Evolutionary conservation across 1,140 invertebrate species (phyloP), one percentile per base, ranked within the genome.

Genomic region (Lanistes nyassanus): DNA sequence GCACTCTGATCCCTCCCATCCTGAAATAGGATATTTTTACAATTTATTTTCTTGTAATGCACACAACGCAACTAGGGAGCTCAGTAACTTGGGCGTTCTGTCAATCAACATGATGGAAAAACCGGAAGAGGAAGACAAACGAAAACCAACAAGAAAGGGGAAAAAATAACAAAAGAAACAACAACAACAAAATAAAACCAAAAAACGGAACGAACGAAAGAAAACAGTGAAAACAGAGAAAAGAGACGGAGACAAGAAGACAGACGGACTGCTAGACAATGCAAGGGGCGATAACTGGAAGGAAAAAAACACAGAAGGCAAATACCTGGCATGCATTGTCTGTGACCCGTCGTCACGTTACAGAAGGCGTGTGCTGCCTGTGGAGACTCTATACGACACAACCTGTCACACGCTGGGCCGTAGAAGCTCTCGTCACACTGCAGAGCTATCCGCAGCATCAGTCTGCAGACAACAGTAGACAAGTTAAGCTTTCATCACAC

Each of bases 301-400:
- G 42, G 42, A 47, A 47, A 16, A 13, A 2, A 47, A 1, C 9
- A 1, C 5, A 36, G 21, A 7, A n/a, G 13, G n/a, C 19, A 16
- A n/a, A 29, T 56, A 76, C 75, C 75, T 36, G 36, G 3, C 39
- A 66, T 29, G 36, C 75, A 76, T 23, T 76, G 58, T 26, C 26
- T 69, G 31, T 51, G n/a, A 13, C 75, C 75, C 13, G 75, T 71
- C 26, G 68, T 76, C 47, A 70, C 23, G 62, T 76, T 72, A 47
- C 75, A 76, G 69, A 72, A 66, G 1, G 75, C 60, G 60, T 76
- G 75, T 60, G 71, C 69, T 9, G 26, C 13, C n/a, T 42, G 6
- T 16, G 75, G 39, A 60, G 34, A 53, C 6, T 51, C 75, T 11
- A 76, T 62, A 6, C 42, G 29, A 64, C 75, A 76, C 19, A 55